Conservation (phyloP, 2,113 vertebrate genomes). For the Triplophysa rosa region DNA sequence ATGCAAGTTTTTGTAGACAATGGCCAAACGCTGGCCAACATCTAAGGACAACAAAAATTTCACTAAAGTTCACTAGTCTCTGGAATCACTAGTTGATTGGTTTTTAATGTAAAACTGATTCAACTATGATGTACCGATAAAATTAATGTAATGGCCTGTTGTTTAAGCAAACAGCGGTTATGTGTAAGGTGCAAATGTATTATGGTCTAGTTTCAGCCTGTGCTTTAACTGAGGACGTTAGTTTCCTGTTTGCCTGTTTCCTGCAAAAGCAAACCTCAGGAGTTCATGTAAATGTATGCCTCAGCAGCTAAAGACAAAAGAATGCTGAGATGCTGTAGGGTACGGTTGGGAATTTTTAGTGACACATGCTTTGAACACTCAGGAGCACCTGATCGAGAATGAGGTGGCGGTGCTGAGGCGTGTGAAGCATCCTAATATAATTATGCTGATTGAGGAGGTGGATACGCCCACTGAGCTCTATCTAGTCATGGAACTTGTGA, state of each 20-base stretch:
- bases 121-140: background rate
- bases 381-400: constrained; percentile 97
- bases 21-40: background rate
- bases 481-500: constrained; percentile 96
- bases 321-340: background rate
- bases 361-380: constrained; percentile 34
- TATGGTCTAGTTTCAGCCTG: background rate
- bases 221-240: constrained; percentile 19
- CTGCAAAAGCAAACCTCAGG: constrained; percentile 14
- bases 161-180: background rate
- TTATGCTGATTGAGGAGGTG: constrained; percentile 96
- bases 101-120: background rate
- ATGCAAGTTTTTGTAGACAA: background rate
- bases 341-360: constrained; percentile 5
- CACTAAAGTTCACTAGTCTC: too few species aligned
- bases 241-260: constrained; percentile 38
- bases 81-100: background rate
- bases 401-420: constrained; percentile 92
- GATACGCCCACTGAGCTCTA: constrained; percentile 89
- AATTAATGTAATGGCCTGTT: too few species aligned
- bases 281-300: constrained; percentile 7
- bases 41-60: background rate
- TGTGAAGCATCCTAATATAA: constrained; percentile 97
- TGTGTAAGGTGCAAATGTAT: background rate
- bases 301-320: constrained; percentile 22